A percentile compares a stretch with the other conserved stretches of the same genome.
Evolutionary conservation across 2,888 invertebrate genomes (phyloP).

Genomic region (Sesia apiformis): DNA sequence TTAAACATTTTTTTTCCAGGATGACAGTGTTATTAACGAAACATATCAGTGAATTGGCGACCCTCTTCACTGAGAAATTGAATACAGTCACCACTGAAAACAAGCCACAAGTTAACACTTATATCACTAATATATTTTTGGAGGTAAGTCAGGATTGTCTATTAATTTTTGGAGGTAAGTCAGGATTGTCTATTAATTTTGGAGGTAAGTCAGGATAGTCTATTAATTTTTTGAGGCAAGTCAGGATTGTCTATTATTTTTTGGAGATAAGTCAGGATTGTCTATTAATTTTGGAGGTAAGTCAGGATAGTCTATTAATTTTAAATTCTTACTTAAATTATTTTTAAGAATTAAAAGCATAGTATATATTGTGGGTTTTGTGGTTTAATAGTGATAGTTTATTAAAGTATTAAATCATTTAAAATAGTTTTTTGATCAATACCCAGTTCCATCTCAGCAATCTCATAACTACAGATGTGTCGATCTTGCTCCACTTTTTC

Average conservation of each 20-base stretch:
- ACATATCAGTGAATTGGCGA: conserved; percentile 79
- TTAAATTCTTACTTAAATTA: neutral
- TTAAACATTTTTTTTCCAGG: conserved; percentile 43
- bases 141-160: conserved; percentile 74
- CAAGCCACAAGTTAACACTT: conserved; percentile 73
- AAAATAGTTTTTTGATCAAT: too few species aligned
- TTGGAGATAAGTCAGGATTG: conserved; percentile 77
- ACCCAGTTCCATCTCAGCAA: too few species aligned
- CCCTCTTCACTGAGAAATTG: conserved; percentile 78
- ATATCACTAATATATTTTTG: conserved; percentile 86
- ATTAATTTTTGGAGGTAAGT: conserved; percentile 78
- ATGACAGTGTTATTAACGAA: conserved; percentile 80
- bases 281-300: conserved; percentile 79
- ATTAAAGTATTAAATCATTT: too few species aligned
- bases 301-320: conserved; percentile 3
- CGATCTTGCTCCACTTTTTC: too few species aligned
- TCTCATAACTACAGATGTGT: too few species aligned
- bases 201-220: conserved; percentile 74
- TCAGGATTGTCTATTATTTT: too few species aligned
- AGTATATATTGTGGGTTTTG: too few species aligned
- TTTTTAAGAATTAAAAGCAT: too few species aligned
- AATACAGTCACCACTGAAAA: conserved; percentile 64
- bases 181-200: conserved; percentile 43
- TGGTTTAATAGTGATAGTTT: too few species aligned
- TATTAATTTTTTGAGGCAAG: neutral